Percentiles rank a stretch among this genome's conserved stretches.
Conservation (phyloP, 1,140 invertebrate species). For the Lepidotrigona ventralis region DNA sequence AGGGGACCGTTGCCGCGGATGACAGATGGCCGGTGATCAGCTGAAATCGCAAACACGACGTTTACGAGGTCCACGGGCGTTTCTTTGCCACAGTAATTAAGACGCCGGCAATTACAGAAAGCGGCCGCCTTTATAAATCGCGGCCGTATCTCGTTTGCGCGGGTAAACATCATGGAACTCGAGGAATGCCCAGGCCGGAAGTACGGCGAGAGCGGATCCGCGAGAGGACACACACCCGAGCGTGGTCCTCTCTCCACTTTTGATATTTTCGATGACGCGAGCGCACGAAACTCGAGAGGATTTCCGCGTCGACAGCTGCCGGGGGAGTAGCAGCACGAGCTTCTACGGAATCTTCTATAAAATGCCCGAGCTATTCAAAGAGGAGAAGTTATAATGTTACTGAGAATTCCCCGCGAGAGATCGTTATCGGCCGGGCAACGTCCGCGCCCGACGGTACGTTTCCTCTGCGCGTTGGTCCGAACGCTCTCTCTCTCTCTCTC, state of each 20-base stretch:
- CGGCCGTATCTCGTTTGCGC: not conserved
- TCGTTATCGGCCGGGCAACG: constrained; percentile 58
- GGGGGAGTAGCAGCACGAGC: constrained; percentile 28
- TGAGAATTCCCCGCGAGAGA: constrained; percentile 64
- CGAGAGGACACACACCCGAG: too few species aligned
- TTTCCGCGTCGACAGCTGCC: constrained; percentile 18
- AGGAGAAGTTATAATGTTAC: constrained; percentile 68
- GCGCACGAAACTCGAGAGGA: constrained; percentile 38
- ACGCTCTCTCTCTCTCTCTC: constrained; percentile 4
- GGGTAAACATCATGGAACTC: not conserved
- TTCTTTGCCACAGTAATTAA: constrained; percentile 32
- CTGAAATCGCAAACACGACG: not conserved
- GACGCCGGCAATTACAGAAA: constrained; percentile 32
- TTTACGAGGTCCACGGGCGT: not conserved
- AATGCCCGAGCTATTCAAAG: constrained; percentile 65
- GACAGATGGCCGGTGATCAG: not conserved
- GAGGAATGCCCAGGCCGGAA: constrained; percentile 30
- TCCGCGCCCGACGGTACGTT: constrained; percentile 48
- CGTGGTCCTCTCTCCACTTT: not conserved
- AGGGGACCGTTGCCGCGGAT: not conserved
- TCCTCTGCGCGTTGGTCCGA: constrained; percentile 35
- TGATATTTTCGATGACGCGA: not conserved
- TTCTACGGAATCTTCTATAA: constrained; percentile 64
- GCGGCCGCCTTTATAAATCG: constrained; percentile 25
- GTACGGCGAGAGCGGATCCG: not conserved